A percentile compares a stretch with the other conserved stretches of the same genome.
phyloP scores from a whole-genome alignment of 2,888 invertebrate species.

The Macropis europaea region DNA sequence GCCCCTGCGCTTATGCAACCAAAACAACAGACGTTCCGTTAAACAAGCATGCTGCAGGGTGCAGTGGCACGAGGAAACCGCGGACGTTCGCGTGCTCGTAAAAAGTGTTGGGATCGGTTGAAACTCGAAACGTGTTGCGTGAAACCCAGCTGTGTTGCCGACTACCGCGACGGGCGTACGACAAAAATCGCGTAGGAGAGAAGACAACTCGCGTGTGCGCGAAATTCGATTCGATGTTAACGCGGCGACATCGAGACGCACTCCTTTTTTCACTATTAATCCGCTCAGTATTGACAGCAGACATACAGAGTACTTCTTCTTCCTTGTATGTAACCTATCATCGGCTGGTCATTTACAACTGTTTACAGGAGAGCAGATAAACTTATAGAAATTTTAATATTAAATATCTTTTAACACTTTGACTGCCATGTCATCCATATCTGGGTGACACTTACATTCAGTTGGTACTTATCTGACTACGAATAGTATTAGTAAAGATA shows the following conservation, averaged over 20 bases:
- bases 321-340: no score
- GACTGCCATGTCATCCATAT: no score
- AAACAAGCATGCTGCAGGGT: conserved; percentile 65
- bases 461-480: no score
- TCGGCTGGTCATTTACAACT: no score
- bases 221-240: conserved; percentile 39
- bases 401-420: no score
- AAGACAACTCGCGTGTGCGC: conserved; percentile 22
- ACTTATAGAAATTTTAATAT: no score
- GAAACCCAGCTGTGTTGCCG: conserved; percentile 48
- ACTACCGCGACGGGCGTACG: conserved; percentile 34
- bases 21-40: conserved; percentile 63
- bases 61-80: conserved; percentile 63
- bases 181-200: conserved; percentile 44
- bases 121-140: conserved; percentile 68
- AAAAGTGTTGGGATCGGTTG: conserved; percentile 65
- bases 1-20: conserved; percentile 62
- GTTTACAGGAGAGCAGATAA: no score
- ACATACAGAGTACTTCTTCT: no score
- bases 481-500: no score
- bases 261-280: no score
- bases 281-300: no score
- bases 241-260: neutral
- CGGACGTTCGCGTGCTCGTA: conserved; percentile 56
- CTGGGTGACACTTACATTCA: no score